A percentile compares a stretch with the other conserved stretches of the same genome.
Conservation (phyloP, 2,888 invertebrate species). For the Conus canariensis region DNA sequence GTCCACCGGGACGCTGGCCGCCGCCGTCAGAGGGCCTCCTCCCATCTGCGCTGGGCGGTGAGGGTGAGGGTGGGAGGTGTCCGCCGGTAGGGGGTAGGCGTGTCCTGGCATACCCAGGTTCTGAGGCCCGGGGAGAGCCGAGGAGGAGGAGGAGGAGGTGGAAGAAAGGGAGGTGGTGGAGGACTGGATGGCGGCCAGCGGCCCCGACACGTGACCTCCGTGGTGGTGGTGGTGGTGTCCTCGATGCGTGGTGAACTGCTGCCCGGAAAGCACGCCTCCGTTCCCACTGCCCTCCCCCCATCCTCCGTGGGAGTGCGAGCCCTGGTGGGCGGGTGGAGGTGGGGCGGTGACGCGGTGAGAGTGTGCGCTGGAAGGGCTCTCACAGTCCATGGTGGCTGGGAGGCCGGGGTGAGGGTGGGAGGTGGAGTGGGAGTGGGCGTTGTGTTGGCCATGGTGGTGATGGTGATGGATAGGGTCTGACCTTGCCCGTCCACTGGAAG, state of each 20-base stretch:
- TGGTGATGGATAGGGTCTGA: slow-evolving; percentile 79
- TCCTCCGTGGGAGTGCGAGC: background rate
- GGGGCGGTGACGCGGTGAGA: slow-evolving; percentile 43
- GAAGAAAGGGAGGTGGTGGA: slow-evolving; percentile 43
- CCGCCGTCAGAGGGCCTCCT: background rate
- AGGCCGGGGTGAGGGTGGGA: slow-evolving; percentile 43
- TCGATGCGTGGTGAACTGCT: slow-evolving; percentile 49
- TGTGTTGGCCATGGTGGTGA: slow-evolving; percentile 65
- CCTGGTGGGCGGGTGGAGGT: slow-evolving; percentile 37
- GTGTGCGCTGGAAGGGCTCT: slow-evolving; percentile 58
- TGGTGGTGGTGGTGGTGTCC: slow-evolving; percentile 62
- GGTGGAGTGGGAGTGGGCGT: slow-evolving; percentile 67
- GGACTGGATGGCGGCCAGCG: slow-evolving; percentile 51
- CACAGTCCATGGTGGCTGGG: slow-evolving; percentile 70
- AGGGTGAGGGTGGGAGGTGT: slow-evolving; percentile 35
- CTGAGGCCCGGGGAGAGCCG: slow-evolving; percentile 44
- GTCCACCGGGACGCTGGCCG: slow-evolving; percentile 5
- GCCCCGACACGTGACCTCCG: slow-evolving; percentile 48
- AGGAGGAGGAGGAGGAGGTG: slow-evolving; percentile 49
- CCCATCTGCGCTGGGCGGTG: slow-evolving; percentile 26
- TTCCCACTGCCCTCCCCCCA: slow-evolving; percentile 8
- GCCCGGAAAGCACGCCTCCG: slow-evolving; percentile 35
- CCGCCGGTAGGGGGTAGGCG: slow-evolving; percentile 34
- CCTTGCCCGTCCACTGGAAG: slow-evolving; percentile 72
- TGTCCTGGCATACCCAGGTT: slow-evolving; percentile 45